Evolutionary conservation across 2,113 vertebrate genomes (phyloP).

Genomic region (Chionomys nivalis): DNA sequence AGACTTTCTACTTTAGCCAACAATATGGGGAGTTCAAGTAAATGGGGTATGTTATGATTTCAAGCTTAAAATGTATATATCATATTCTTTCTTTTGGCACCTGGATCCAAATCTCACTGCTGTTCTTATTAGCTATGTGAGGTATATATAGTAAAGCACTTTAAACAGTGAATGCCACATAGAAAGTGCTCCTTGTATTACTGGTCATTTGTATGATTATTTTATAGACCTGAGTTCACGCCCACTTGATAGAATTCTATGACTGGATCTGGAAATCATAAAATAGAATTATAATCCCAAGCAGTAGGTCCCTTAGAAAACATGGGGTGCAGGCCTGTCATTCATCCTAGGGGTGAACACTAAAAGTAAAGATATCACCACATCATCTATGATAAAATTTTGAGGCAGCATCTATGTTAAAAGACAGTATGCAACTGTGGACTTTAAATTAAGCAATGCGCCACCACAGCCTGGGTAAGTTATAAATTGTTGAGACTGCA

Average conservation of each 20-base stretch:
- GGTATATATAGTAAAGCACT: not conserved
- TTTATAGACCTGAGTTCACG: not conserved
- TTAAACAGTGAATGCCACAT: not conserved
- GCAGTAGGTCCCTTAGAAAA: no score
- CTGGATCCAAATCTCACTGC: not conserved
- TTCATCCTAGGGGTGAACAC: not conserved
- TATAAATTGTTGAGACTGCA: not conserved
- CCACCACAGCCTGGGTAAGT: not conserved
- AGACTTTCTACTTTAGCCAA: not conserved
- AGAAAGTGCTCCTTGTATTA: not conserved
- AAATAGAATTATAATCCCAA: not conserved
- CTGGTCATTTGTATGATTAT: not conserved
- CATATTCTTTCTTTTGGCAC: not conserved
- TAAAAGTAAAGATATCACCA: not conserved
- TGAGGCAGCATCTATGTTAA: not conserved
- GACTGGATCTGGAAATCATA: not conserved
- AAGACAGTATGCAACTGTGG: not conserved
- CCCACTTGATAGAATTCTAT: not conserved
- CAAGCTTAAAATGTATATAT: not conserved
- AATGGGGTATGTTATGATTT: not conserved
- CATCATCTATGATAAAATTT: not conserved
- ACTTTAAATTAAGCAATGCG: not conserved
- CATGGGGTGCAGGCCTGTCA: no score
- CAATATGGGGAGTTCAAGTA: not conserved
- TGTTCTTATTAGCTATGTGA: not conserved